These are phyloP conservation scores for Hydrozoanthus tunicans DNA, from an alignment of 64 coral and sea anemone genomes.

Conservation along the genomic window DNA sequence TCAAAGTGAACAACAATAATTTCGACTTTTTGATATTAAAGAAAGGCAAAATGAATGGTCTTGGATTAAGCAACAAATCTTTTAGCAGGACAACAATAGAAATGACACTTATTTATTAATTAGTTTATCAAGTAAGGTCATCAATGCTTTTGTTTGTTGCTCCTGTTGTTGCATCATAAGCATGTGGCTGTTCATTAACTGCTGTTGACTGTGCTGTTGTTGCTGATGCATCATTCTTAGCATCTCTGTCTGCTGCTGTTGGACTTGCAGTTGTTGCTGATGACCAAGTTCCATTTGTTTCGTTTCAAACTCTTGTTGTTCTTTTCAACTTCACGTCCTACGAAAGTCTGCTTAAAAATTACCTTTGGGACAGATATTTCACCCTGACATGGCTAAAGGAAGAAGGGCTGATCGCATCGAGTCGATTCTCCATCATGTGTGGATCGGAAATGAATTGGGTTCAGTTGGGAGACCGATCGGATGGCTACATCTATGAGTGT, in stretches of 20 bases:
- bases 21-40: too few relatives aligned
- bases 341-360: background rate
- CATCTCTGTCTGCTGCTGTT: constrained; percentile 44
- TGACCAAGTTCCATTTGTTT: constrained; percentile 9
- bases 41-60: too few relatives aligned
- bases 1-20: too few relatives aligned
- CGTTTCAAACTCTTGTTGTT: constrained; percentile 40
- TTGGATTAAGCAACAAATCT: too few relatives aligned
- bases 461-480: constrained; percentile 6
- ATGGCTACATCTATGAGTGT: constrained; percentile 43
- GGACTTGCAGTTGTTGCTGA: constrained; percentile 1
- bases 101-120: background rate
- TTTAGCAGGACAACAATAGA: too few relatives aligned
- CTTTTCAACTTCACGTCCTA: background rate
- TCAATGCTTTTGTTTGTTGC: constrained; percentile 12
- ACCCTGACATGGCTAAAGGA: constrained; percentile 30
- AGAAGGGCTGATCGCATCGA: constrained; percentile 27
- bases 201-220: constrained; percentile 14
- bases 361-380: constrained; percentile 29
- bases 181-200: constrained; percentile 32
- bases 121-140: constrained; percentile 13
- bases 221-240: constrained; percentile 39
- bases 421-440: background rate
- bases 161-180: constrained; percentile 33
- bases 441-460: constrained; percentile 8